These are phyloP conservation scores for Euplexia lucipara DNA, from an alignment of 2,888 invertebrate species.

Conservation along the genomic window DNA sequence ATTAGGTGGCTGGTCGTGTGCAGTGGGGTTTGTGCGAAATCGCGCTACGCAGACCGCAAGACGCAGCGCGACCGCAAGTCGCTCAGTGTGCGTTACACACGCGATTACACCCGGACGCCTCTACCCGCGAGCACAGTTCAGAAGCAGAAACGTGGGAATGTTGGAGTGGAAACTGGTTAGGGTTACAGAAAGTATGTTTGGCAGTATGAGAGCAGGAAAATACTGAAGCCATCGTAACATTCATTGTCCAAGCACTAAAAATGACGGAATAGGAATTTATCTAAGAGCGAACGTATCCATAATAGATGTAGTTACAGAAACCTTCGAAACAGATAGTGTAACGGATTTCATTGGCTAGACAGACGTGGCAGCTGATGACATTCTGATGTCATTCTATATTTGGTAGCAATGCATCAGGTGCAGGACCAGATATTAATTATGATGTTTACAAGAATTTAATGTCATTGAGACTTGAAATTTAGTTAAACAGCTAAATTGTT, in stretches of 20 bases:
- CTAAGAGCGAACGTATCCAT: background rate
- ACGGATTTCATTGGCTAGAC: constrained; percentile 13
- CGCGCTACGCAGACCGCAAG: background rate
- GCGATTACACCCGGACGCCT: constrained; percentile 44
- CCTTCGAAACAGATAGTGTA: background rate
- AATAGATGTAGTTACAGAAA: background rate
- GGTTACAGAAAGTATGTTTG: background rate
- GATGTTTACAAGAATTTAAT: background rate
- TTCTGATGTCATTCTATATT: constrained; percentile 32
- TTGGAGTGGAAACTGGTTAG: background rate
- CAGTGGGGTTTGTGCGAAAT: constrained; percentile 40
- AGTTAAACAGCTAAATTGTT: background rate
- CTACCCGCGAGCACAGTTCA: constrained; percentile 1
- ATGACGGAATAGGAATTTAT: background rate
- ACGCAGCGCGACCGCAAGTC: constrained; percentile 57
- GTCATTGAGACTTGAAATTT: background rate
- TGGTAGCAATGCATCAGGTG: constrained; percentile 19
- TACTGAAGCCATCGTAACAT: too few relatives aligned
- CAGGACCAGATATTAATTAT: constrained; percentile 5
- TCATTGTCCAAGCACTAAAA: background rate
- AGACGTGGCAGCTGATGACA: constrained; percentile 31
- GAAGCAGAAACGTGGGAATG: constrained; percentile 3
- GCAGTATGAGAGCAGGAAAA: too few relatives aligned
- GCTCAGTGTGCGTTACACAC: constrained; percentile 57
- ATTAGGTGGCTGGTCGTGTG: constrained; percentile 42